Evolutionary conservation across 2,888 invertebrate genomes (phyloP), one percentile per base, ranked within the genome.

Genomic region (Pachycephus smyrnensis): DNA sequence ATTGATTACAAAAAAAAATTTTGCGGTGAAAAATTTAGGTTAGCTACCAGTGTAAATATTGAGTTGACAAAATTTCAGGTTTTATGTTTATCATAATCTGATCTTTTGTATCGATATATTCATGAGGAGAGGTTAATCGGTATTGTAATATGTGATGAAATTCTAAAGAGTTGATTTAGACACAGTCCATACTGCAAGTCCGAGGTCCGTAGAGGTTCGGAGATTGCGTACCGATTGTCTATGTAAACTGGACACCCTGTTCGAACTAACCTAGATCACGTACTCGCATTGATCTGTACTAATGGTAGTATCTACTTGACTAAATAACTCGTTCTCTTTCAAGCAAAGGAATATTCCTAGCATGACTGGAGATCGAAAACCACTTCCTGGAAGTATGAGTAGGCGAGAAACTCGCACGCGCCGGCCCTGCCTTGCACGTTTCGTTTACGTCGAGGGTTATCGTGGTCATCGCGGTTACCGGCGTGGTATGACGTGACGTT

Each of bases 401-500:
- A 55, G 55, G 55, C 55, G 55, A 55, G 55, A 55, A 55, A 55
- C 55, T 55, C 55, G 55, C 55, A 55, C 55, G 55, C 55, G 55
- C 55, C 55, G 23, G 55, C 55, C 55, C 55, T 55, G 55, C 55
- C 55, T 23, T 55, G 55, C 55, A 55, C 55, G 55, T 55, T 55
- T 55, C 55, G 55, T 78, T 78, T 77, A 75, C 68, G 35, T 55
- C 37, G 35, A 71, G 37, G 76, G 73, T 80, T 80, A 84, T 84
- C 80, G 74, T 36, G 79, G 75, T 76, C 79, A 81, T 79, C 78
- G 68, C 73, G 76, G 55, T 55, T 55, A 55, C 55, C 55, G 55
- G 55, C 55, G 55, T 55, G 55, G 55, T 55, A 55, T 77, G 75
- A 80, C 78, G 80, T 79, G 79, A 80, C 79, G 76, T 77, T 75